Evolutionary conservation across 2,888 invertebrate genomes (phyloP).

Genomic region (Elegia similella): DNA sequence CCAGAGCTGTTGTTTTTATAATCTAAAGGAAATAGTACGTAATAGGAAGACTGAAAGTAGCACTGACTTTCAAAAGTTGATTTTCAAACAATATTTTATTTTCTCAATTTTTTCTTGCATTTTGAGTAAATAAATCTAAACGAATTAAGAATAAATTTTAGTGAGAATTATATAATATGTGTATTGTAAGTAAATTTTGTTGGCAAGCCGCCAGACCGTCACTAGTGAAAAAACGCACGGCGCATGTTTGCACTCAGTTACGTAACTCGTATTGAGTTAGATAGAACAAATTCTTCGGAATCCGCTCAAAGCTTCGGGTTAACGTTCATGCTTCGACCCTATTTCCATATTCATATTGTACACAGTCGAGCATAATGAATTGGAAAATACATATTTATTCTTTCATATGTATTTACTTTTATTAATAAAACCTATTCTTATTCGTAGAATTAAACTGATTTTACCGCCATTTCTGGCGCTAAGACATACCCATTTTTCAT

Average conservation of each 20-base stretch:
- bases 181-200: slow-evolving; percentile 32
- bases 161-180: slow-evolving; percentile 12
- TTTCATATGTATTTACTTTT: neutral
- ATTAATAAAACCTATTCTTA: too few relatives aligned
- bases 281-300: slow-evolving; percentile 13
- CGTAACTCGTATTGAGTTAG: slow-evolving; percentile 13
- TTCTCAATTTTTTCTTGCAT: too few relatives aligned
- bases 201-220: slow-evolving; percentile 37
- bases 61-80: too few relatives aligned
- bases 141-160: too few relatives aligned
- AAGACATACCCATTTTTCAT: too few relatives aligned
- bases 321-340: neutral
- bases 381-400: neutral
- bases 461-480: too few relatives aligned
- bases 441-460: too few relatives aligned
- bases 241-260: slow-evolving; percentile 31
- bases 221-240: slow-evolving; percentile 34
- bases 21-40: too few relatives aligned
- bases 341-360: neutral
- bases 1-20: too few relatives aligned
- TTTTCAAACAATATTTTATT: too few relatives aligned
- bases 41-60: too few relatives aligned
- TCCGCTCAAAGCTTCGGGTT: neutral
- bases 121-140: too few relatives aligned
- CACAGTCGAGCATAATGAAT: neutral